Percentiles rank a stretch among this genome's conserved stretches.
These are phyloP conservation scores for Melanocharis versteri DNA, from an alignment of 2,113 vertebrate species.

Conservation along the genomic window DNA sequence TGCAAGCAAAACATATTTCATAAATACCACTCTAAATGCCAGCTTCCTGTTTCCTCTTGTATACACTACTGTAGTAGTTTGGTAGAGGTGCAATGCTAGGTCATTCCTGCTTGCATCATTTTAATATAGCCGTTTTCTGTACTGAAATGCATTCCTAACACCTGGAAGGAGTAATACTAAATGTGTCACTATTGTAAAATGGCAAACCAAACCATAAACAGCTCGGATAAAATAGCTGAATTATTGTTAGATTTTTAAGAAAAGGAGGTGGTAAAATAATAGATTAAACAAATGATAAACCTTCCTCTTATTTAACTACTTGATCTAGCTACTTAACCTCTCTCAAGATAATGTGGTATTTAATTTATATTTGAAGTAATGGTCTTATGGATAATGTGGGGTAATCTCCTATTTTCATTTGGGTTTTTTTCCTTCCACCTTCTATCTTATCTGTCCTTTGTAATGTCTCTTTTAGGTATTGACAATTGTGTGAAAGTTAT, in stretches of 20 bases:
- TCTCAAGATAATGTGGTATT: neutral
- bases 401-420: neutral
- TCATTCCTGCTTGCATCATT: neutral
- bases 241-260: neutral
- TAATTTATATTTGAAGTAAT: neutral
- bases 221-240: neutral
- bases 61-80: neutral
- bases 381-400: neutral
- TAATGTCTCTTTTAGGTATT: neutral
- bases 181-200: neutral
- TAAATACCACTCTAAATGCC: neutral
- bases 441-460: neutral
- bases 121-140: neutral
- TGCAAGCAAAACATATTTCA: neutral
- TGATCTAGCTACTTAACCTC: neutral
- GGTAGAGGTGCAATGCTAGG: neutral
- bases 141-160: neutral
- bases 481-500: neutral
- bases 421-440: rapidly evolving
- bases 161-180: neutral
- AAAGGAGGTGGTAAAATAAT: neutral
- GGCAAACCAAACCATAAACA: neutral
- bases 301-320: neutral
- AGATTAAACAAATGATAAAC: neutral
- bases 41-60: neutral